phyloP scores from a whole-genome alignment of 2,797 vertebrate genomes.

The Lithobates sylvaticus region DNA sequence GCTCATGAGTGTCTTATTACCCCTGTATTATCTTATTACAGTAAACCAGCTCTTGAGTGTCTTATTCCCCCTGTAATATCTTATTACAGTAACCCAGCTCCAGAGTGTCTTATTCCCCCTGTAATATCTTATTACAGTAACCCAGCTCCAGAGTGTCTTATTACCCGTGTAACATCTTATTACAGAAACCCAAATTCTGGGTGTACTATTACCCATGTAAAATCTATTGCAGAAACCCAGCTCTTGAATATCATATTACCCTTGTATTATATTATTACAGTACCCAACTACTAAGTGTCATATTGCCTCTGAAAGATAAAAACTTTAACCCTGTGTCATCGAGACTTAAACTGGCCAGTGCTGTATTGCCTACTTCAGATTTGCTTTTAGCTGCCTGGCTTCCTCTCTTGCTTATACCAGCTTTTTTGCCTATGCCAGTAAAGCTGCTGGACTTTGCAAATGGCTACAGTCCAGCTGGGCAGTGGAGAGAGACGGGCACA shows the following conservation, averaged over 20 bases:
- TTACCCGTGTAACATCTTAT: background rate
- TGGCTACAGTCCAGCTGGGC: slow-evolving; percentile 58
- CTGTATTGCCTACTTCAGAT: slow-evolving; percentile 9
- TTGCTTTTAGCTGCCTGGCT: background rate
- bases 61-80: slow-evolving; percentile 6
- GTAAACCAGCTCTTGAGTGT: background rate
- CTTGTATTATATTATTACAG: background rate
- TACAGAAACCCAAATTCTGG: background rate
- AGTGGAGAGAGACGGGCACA: slow-evolving; percentile 53
- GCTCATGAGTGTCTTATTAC: background rate
- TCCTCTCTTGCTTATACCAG: slow-evolving; percentile 24
- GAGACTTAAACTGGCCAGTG: background rate
- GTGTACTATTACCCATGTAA: background rate
- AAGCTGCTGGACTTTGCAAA: slow-evolving; percentile 52
- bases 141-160: background rate
- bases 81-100: background rate
- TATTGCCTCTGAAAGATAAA: background rate
- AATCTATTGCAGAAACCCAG: background rate
- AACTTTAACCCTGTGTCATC: background rate
- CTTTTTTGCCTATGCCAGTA: slow-evolving; percentile 42
- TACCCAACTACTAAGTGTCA: background rate
- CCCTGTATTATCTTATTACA: background rate
- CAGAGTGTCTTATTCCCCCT: background rate
- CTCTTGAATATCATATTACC: background rate
- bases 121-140: slow-evolving; percentile 5